These are phyloP conservation scores for Ips typographus DNA, from an alignment of 1,140 invertebrate genomes.

Conservation along the genomic window DNA sequence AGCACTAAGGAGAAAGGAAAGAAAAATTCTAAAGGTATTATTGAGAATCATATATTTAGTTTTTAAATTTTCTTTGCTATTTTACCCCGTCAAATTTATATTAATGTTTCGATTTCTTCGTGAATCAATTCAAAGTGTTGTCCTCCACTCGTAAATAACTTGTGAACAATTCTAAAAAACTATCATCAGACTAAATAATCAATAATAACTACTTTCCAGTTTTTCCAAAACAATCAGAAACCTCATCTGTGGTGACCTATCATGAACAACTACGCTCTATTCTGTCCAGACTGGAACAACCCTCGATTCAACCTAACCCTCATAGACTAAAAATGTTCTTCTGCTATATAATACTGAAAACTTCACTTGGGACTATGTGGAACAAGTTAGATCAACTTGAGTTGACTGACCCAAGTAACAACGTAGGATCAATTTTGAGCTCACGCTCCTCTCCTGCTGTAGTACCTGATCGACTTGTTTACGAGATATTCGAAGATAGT, in stretches of 20 bases:
- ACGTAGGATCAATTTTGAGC: too few species aligned
- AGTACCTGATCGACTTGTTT: slow-evolving; percentile 30
- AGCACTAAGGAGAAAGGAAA: background rate
- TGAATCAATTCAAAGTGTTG: too few species aligned
- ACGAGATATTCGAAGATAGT: slow-evolving; percentile 39
- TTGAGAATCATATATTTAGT: background rate
- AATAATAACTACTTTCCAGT: too few species aligned
- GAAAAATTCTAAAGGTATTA: background rate
- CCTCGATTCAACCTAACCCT: slow-evolving; percentile 30
- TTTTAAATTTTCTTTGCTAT: background rate
- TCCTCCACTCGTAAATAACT: too few species aligned
- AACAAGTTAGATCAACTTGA: slow-evolving; percentile 12
- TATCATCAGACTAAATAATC: too few species aligned
- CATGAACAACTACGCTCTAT: slow-evolving; percentile 24
- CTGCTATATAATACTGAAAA: slow-evolving; percentile 30
- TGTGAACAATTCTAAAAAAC: too few species aligned
- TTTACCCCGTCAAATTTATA: too few species aligned
- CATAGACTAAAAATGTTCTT: slow-evolving; percentile 36
- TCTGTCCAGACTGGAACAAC: slow-evolving; percentile 32
- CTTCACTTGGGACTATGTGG: slow-evolving; percentile 29
- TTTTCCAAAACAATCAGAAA: too few species aligned
- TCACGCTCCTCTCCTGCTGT: too few species aligned
- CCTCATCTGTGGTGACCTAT: background rate
- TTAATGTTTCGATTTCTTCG: too few species aligned
- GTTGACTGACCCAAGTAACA: too few species aligned